Evolutionary conservation across 2,113 vertebrate species (phyloP).

Genomic region (Mugil cephalus): DNA sequence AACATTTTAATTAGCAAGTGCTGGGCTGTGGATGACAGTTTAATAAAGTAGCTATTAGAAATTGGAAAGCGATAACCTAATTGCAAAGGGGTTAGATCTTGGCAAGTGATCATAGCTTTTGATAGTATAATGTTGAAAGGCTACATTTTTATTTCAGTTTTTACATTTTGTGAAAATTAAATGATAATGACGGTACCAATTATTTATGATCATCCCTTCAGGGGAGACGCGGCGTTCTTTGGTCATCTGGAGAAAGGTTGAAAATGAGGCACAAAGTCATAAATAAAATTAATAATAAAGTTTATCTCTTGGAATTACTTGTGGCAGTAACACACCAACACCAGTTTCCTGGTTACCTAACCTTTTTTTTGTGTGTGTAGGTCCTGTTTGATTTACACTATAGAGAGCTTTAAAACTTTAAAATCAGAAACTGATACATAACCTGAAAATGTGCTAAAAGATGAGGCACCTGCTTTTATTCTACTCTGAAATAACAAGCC

Average conservation of each 20-base stretch:
- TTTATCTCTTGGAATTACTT: not conserved
- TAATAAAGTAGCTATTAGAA: conserved; percentile 26
- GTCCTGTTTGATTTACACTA: too few relatives aligned
- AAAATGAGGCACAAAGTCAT: not conserved
- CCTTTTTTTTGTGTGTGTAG: too few relatives aligned
- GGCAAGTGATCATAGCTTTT: conserved; percentile 1
- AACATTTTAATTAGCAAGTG: conserved; percentile 50
- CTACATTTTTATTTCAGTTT: not conserved
- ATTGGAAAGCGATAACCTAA: not conserved
- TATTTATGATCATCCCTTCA: conserved; percentile 1
- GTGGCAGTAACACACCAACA: not conserved
- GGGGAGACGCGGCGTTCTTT: not conserved
- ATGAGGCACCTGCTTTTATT: too few relatives aligned
- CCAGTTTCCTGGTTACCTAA: too few relatives aligned
- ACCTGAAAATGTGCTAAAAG: too few relatives aligned
- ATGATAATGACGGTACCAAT: not conserved
- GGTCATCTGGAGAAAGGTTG: not conserved
- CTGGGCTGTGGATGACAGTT: conserved; percentile 19
- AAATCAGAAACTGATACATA: too few relatives aligned
- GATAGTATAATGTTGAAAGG: not conserved
- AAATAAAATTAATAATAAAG: not conserved
- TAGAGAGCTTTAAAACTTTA: too few relatives aligned
- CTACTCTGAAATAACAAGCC: too few relatives aligned
- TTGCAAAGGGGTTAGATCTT: conserved; percentile 1
- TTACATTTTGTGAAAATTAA: not conserved